Conservation (phyloP, 2,888 invertebrate species). For the Chouioia cunea region DNA sequence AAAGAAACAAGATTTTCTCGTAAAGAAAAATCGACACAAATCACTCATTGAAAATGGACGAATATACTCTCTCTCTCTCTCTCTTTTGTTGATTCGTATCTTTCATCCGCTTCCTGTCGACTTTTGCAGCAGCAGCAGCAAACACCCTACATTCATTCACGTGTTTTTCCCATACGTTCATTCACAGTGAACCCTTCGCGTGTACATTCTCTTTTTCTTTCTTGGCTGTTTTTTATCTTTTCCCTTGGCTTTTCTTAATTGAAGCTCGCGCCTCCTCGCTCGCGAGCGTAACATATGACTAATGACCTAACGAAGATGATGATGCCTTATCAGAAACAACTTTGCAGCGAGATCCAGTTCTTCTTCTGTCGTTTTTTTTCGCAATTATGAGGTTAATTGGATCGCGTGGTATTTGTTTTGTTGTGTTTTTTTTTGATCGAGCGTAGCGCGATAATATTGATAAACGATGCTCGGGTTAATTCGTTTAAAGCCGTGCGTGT, state of each 20-base stretch:
- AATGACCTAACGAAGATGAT: too few species aligned
- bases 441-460: too few species aligned
- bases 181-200: constrained; percentile 1
- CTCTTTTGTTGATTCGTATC: constrained; percentile 29
- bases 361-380: too few species aligned
- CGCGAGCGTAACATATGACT: too few species aligned
- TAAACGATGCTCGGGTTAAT: too few species aligned
- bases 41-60: constrained; percentile 31
- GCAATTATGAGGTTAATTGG: too few species aligned
- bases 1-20: not conserved
- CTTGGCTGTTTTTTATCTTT: not conserved
- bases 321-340: too few species aligned
- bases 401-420: too few species aligned
- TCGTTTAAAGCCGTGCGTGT: too few species aligned
- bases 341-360: too few species aligned
- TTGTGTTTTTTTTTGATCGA: too few species aligned
- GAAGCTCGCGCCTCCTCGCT: constrained; percentile 1
- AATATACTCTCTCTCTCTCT: not conserved
- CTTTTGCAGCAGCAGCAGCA: too few species aligned
- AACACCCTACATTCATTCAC: constrained; percentile 13
- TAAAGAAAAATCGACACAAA: not conserved
- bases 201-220: not conserved
- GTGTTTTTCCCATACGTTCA: constrained; percentile 30
- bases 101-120: constrained; percentile 36
- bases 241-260: constrained; percentile 15